A percentile compares a stretch with the other conserved stretches of the same genome.
Conservation (phyloP, 2,888 invertebrate species). For the Drosophila pseudotakahashii region DNA sequence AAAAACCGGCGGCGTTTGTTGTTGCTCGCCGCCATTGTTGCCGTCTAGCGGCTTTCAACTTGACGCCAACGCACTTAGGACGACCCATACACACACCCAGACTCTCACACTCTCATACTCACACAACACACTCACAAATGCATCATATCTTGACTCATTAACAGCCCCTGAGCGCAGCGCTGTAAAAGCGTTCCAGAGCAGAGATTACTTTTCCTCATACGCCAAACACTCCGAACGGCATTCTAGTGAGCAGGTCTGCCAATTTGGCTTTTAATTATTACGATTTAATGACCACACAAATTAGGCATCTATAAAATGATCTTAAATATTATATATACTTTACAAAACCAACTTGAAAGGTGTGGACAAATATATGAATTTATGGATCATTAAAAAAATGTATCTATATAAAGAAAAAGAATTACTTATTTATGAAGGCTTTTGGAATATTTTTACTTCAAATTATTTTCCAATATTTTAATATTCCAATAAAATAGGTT, state of each 20-base stretch:
- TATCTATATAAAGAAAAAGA: too few relatives aligned
- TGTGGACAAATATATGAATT: too few relatives aligned
- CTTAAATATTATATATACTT: background rate
- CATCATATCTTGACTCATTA: constrained; percentile 69
- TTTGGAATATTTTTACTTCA: too few relatives aligned
- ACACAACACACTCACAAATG: constrained; percentile 12
- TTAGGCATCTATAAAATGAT: background rate
- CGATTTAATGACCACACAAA: background rate
- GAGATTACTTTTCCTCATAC: constrained; percentile 70
- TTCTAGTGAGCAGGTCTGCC: constrained; percentile 7
- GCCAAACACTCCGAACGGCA: constrained; percentile 13
- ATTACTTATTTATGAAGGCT: too few relatives aligned
- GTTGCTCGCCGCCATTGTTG: constrained; percentile 53
- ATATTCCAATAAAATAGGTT: too few relatives aligned
- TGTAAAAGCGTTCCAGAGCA: constrained; percentile 51
- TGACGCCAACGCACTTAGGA: constrained; percentile 66
- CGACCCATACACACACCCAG: constrained; percentile 14
- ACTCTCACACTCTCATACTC: background rate
- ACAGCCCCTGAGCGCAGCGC: constrained; percentile 48
- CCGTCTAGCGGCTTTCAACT: constrained; percentile 40
- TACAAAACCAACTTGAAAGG: background rate
- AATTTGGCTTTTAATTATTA: background rate
- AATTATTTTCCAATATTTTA: too few relatives aligned
- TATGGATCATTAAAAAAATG: too few relatives aligned
- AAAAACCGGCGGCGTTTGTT: constrained; percentile 35